Percentiles rank a stretch among this genome's conserved stretches.
phyloP scores from a whole-genome alignment of 2,113 vertebrate species.

The Gobio gobio region DNA sequence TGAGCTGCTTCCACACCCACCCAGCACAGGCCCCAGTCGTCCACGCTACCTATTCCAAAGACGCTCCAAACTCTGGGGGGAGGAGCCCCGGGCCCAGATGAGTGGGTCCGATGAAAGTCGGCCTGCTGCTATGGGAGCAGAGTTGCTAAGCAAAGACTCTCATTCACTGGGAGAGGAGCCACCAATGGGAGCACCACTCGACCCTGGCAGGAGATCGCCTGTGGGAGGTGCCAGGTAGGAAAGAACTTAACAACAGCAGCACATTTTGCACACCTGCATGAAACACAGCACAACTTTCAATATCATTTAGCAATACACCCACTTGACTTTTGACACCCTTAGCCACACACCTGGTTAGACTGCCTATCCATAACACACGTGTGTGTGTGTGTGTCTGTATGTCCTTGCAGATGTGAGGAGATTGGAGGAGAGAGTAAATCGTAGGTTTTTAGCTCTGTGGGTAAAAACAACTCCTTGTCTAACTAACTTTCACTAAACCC shows the following conservation, averaged over 20 bases:
- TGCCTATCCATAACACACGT: constrained; percentile 48
- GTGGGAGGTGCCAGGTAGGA: constrained; percentile 92
- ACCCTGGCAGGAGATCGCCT: constrained; percentile 89
- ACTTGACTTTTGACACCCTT: constrained; percentile 34
- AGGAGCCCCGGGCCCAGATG: constrained; percentile 85
- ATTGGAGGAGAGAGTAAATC: constrained; percentile 81
- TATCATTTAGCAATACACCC: constrained; percentile 40
- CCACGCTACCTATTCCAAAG: constrained; percentile 99
- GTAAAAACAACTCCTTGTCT: constrained; percentile 75
- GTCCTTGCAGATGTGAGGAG: constrained; percentile 83
- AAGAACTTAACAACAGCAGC: neutral
- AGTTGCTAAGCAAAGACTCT: constrained; percentile 96
- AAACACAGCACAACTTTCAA: constrained; percentile 46
- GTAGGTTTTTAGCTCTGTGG: constrained; percentile 83
- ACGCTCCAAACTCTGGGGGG: constrained; percentile 98
- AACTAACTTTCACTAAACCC: constrained; percentile 56
- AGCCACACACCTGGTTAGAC: constrained; percentile 44
- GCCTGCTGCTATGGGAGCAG: constrained; percentile 84
- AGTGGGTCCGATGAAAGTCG: constrained; percentile 85
- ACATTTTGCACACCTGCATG: constrained; percentile 50
- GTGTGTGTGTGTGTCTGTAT: constrained; percentile 47
- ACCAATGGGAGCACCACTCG: constrained; percentile 78
- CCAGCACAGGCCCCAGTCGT: constrained; percentile 81
- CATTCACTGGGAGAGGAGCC: constrained; percentile 97
- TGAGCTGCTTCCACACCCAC: constrained; percentile 92